Evolutionary conservation across 2,113 vertebrate genomes (phyloP), one percentile per base, ranked within the genome.

Genomic region (Chaetodon trifascialis): DNA sequence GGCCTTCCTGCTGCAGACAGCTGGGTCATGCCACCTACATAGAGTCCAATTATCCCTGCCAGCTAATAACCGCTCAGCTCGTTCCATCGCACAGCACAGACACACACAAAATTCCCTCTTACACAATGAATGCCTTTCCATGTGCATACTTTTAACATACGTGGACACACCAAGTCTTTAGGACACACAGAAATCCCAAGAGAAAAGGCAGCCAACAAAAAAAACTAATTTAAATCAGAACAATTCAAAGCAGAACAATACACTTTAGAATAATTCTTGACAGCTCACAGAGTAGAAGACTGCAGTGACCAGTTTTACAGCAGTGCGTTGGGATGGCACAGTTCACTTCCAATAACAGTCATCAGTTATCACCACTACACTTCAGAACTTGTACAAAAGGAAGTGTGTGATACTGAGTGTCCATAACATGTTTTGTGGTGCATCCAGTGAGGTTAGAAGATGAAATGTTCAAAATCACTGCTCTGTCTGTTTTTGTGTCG

Each of bases 21-120:
- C 89, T 83, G 84, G 92, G 93, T 94, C 92, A 94, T 93, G 94
- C 94, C 94, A 94, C 94, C 94, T 93, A 94, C 94, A 93, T 92
- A 83, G 94, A 93, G 85, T 86, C 90, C 91, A 94, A 94, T 94
- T 94, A 94, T 94, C 93, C 93, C 87, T 90, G 90, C 87, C 93
- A 93, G 87, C 90, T 93, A 94, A 94, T 93, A 93, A 94, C 92
- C 66, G 87, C 86, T 93, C 82, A 62, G 68, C 69, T 82, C 66
- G 70, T 90, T 90, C 86, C 83, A 46, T 85, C 38, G 74, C 67
- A 51, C 69, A 71, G 66, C 84, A 68, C 74, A 76, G 76, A 21
- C 77, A 68, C 64, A 44, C 70, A 46, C 66, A 49, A 56, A 73
- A 78, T 42, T 70, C 30, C 42, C 74, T 30, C 23, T 51, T 56